phyloP scores from a whole-genome alignment of 2,888 invertebrate genomes.

The Cepaea hortensis region DNA sequence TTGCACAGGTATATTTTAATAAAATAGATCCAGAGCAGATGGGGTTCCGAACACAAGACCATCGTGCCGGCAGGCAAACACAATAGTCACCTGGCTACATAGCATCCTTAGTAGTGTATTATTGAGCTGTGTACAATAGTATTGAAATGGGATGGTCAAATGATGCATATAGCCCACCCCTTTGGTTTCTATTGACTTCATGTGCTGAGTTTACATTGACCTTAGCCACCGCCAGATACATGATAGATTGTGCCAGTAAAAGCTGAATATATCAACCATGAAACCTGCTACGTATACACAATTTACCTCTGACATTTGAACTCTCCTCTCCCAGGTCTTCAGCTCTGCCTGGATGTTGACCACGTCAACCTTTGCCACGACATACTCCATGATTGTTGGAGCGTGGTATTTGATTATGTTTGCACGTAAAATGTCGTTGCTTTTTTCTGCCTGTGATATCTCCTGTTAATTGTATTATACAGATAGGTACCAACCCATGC shows the following conservation, averaged over 20 bases:
- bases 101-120: too few species aligned
- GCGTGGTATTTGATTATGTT: constrained; percentile 75
- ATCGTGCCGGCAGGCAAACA: too few species aligned
- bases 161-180: background rate
- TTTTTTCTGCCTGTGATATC: constrained; percentile 71
- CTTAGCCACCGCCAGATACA: too few species aligned
- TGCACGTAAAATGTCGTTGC: constrained; percentile 72
- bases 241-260: too few species aligned
- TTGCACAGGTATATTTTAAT: too few species aligned
- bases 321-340: constrained; percentile 76
- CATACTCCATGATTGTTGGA: constrained; percentile 76
- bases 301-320: constrained; percentile 75
- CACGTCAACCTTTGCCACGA: constrained; percentile 73
- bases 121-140: background rate
- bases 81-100: too few species aligned
- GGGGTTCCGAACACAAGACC: too few species aligned
- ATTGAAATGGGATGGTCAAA: background rate
- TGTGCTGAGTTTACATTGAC: too few species aligned
- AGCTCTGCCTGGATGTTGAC: constrained; percentile 76
- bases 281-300: background rate
- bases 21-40: too few species aligned
- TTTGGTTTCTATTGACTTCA: too few species aligned
- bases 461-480: constrained; percentile 62
- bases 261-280: background rate
- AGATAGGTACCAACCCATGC: background rate